These are phyloP conservation scores for Eudyptes chrysolophus DNA, from an alignment of 2,113 vertebrate genomes.

Conservation along the genomic window DNA sequence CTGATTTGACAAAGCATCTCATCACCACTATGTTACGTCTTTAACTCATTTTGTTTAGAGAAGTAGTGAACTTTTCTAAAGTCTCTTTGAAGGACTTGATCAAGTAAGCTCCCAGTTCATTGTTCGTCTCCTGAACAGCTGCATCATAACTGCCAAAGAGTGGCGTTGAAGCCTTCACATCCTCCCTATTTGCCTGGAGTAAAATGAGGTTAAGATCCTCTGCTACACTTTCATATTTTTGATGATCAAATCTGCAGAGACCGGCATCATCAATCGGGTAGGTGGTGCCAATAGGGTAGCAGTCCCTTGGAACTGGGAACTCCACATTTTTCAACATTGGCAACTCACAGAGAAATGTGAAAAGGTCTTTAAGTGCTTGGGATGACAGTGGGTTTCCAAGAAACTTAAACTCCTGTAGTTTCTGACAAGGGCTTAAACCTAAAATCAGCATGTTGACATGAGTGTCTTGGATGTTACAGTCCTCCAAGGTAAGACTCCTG, in stretches of 20 bases:
- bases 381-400: slow-evolving; percentile 89
- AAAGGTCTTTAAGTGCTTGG: slow-evolving; percentile 76
- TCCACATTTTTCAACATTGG: slow-evolving; percentile 83
- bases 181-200: slow-evolving; percentile 74
- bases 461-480: slow-evolving; percentile 85
- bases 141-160: slow-evolving; percentile 88
- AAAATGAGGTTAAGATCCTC: slow-evolving; percentile 80
- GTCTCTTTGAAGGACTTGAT: slow-evolving; percentile 85
- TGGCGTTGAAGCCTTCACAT: slow-evolving; percentile 83
- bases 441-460: slow-evolving; percentile 76
- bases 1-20: not conserved
- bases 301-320: slow-evolving; percentile 90
- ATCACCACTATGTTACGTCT: not conserved
- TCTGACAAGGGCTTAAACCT: slow-evolving; percentile 78
- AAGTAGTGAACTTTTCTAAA: slow-evolving; percentile 82
- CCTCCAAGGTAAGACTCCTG: slow-evolving; percentile 82
- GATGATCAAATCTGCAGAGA: slow-evolving; percentile 79
- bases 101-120: slow-evolving; percentile 86
- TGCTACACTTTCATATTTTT: slow-evolving; percentile 78
- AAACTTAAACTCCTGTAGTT: slow-evolving; percentile 84
- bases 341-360: slow-evolving; percentile 77
- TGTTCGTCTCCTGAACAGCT: slow-evolving; percentile 88
- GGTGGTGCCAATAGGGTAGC: slow-evolving; percentile 80
- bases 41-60: slow-evolving; percentile 68
- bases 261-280: slow-evolving; percentile 86